Evolutionary conservation across 2,797 vertebrate genomes (phyloP).

Genomic region (Bucorvus abyssinicus): DNA sequence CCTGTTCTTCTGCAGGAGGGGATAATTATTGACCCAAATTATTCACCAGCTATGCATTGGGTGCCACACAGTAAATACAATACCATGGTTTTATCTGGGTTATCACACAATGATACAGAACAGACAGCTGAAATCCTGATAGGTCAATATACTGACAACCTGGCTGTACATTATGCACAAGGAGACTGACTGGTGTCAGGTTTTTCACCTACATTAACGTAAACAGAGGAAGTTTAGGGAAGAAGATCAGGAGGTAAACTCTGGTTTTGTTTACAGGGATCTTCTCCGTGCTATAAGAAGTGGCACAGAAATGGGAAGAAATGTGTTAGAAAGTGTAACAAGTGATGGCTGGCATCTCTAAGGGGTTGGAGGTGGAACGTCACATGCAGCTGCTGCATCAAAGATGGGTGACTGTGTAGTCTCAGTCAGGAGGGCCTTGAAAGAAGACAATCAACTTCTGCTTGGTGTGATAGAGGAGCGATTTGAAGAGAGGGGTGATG

Average conservation of each 20-base stretch:
- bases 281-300: background rate
- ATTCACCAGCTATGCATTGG: background rate
- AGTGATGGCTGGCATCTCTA: background rate
- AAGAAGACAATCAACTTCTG: background rate
- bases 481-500: background rate
- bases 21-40: background rate
- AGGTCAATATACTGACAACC: background rate
- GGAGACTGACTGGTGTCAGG: background rate
- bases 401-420: background rate
- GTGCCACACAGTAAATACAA: background rate
- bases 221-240: background rate
- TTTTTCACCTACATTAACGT: background rate
- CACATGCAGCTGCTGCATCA: too few species aligned
- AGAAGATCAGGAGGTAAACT: background rate
- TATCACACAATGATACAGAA: background rate
- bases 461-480: background rate
- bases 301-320: background rate
- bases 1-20: background rate
- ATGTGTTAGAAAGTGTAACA: background rate
- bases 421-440: background rate
- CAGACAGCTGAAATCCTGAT: background rate
- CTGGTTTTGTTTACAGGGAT: background rate
- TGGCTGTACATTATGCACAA: background rate
- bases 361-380: background rate
- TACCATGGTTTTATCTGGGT: background rate